Percentiles rank a stretch among this genome's conserved stretches.
Conservation (phyloP, 2,888 invertebrate genomes). For the Phengaris alcon region DNA sequence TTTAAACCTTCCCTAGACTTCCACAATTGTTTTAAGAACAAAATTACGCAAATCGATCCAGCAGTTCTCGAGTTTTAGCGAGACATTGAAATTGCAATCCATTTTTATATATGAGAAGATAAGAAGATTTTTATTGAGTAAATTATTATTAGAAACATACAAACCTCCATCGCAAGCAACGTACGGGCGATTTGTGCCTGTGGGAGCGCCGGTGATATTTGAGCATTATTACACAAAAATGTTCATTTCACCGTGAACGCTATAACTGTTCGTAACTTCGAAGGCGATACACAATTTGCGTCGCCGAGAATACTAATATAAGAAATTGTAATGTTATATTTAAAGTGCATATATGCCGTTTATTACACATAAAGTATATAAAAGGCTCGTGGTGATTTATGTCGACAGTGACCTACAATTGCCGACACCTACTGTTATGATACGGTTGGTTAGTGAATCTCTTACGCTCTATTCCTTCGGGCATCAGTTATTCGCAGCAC, state of each 20-base stretch:
- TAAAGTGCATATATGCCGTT: constrained; percentile 42
- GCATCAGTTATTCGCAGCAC: constrained; percentile 25
- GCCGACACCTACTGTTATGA: constrained; percentile 54
- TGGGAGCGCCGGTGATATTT: constrained; percentile 77
- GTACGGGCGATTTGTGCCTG: constrained; percentile 74
- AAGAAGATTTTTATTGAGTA: not conserved
- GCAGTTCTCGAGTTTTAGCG: no score
- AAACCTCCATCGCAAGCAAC: constrained; percentile 76
- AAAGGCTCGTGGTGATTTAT: constrained; percentile 40
- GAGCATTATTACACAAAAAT: constrained; percentile 76
- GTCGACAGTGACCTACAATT: constrained; percentile 47
- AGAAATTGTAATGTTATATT: constrained; percentile 47
- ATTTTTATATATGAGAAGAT: no score
- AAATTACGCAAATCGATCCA: no score
- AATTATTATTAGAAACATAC: constrained; percentile 36
- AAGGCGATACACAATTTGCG: constrained; percentile 43
- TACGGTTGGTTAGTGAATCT: constrained; percentile 53
- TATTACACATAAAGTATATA: constrained; percentile 35
- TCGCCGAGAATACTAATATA: constrained; percentile 44
- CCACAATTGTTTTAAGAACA: no score
- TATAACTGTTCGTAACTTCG: constrained; percentile 44
- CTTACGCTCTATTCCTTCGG: constrained; percentile 40
- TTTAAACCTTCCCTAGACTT: no score
- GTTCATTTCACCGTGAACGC: constrained; percentile 67
- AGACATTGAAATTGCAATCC: no score